phyloP scores from a whole-genome alignment of 2,888 invertebrate genomes.

The Agriotes lineatus region DNA sequence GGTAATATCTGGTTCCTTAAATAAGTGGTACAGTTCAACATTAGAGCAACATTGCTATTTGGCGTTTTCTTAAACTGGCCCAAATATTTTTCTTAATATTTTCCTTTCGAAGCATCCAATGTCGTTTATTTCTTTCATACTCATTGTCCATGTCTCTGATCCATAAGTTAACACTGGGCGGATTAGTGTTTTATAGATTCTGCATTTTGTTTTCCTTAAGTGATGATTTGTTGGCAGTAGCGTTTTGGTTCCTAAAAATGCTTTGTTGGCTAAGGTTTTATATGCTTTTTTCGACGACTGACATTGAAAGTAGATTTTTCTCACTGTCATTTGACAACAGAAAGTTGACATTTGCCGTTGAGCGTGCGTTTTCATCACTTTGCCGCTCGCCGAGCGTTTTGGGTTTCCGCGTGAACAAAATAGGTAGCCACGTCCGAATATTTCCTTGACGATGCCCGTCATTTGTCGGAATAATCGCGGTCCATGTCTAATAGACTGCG shows the following conservation, averaged over 20 bases:
- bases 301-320: no score
- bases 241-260: not conserved
- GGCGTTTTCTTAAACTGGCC: not conserved
- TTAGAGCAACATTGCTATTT: not conserved
- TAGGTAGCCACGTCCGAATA: no score
- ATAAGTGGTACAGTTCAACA: not conserved
- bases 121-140: not conserved
- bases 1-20: not conserved
- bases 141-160: not conserved
- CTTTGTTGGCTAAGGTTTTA: not conserved
- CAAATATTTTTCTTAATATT: not conserved
- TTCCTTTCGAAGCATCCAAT: slow-evolving; percentile 4
- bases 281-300: no score
- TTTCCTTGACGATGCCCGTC: not conserved
- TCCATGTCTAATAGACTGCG: no score
- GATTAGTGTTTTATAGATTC: slow-evolving; percentile 1
- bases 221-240: not conserved
- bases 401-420: no score
- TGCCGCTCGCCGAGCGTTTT: no score
- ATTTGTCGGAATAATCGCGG: no score
- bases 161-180: not conserved
- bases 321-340: no score
- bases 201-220: slow-evolving; percentile 2
- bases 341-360: no score
- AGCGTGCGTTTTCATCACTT: no score